A percentile compares a stretch with the other conserved stretches of the same genome.
These are phyloP conservation scores for Geodia barretti DNA, from an alignment of 37 sponge, comb jelly and placozoan genomes.

Conservation along the genomic window DNA sequence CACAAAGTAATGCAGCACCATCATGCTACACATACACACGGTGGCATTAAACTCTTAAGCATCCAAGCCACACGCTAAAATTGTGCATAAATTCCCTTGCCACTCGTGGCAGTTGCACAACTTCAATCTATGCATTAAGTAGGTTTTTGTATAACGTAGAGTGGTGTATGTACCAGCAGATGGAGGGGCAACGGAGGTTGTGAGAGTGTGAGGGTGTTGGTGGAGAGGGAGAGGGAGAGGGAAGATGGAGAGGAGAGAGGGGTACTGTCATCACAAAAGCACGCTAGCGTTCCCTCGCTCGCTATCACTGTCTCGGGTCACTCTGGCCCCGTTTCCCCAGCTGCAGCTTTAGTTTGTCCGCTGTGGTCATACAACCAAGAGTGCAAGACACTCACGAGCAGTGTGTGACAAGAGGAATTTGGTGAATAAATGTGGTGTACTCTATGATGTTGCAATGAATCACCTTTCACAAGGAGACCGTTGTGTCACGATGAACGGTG, in stretches of 20 bases:
- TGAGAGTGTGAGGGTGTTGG: constrained; percentile 31
- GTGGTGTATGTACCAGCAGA: constrained; percentile 20
- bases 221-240: constrained; percentile 51
- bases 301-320: constrained; percentile 47
- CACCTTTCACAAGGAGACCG: constrained; percentile 21
- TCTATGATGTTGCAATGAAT: background rate
- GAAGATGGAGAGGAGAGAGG: too few species aligned
- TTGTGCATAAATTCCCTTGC: too few species aligned
- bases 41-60: too few species aligned
- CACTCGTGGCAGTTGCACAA: too few species aligned
- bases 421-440: background rate
- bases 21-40: too few species aligned
- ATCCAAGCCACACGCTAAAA: too few species aligned
- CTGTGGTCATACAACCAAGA: background rate
- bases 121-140: too few species aligned
- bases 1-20: too few species aligned
- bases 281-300: constrained; percentile 24
- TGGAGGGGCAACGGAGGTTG: constrained; percentile 11
- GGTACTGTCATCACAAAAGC: constrained; percentile 30
- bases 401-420: background rate
- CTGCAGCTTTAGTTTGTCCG: constrained; percentile 31
- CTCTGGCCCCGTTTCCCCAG: constrained; percentile 44
- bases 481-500: background rate
- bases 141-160: background rate
- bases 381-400: background rate